Evolutionary conservation across 2,113 vertebrate species (phyloP), one percentile per base, ranked within the genome.

Genomic region (Onychorhynchus coronatus): DNA sequence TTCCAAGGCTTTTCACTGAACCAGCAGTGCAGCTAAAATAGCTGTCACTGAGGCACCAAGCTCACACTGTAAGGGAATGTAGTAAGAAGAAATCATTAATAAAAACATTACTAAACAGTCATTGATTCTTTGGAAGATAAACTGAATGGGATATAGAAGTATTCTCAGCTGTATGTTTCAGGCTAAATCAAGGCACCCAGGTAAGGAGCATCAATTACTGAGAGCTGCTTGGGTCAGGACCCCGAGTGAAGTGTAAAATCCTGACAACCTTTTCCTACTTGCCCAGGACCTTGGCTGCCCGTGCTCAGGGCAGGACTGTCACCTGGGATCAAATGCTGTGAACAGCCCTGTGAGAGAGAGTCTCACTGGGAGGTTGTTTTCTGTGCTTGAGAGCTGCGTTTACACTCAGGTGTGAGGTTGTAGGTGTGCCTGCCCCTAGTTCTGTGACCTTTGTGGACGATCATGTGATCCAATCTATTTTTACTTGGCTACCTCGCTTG

Each of bases 191-290:
- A 63, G 39, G 41, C 59, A 72, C 31, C 11, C 11, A 25, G 19
- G 27, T 42, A 35, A 72, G 52, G 18, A 59, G 25, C 37, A 12
- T 47, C 47, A 46, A 0, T 59, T 71, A 9, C 1, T 23, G 49
- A 33, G 55, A 93, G 65, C 37, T 62, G 68, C 37, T 71, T 50
- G 18, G 15, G 10, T 8, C 4, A 8, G 50, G 31, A 30, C 20
- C 9, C 19, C 0, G 0, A 12, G 46, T 2, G 56, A 79, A 41
- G 52, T 6, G 3, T 33, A 30, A 50, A 44, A 47, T 13, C n/a
- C 9, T 25, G 12, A 25, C 19, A 27, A 2, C 2, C 20, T 30
- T 77, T 20, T 11, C 22, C 17, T 2, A 3, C 28, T 20, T 1
- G 2, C 33, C 21, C 31, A 4, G n/a, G 31, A 62, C 22, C 23